Base-by-base conservation (phyloP, 2,797 vertebrate genomes). In the Eleutherodactylus coqui region DNA sequence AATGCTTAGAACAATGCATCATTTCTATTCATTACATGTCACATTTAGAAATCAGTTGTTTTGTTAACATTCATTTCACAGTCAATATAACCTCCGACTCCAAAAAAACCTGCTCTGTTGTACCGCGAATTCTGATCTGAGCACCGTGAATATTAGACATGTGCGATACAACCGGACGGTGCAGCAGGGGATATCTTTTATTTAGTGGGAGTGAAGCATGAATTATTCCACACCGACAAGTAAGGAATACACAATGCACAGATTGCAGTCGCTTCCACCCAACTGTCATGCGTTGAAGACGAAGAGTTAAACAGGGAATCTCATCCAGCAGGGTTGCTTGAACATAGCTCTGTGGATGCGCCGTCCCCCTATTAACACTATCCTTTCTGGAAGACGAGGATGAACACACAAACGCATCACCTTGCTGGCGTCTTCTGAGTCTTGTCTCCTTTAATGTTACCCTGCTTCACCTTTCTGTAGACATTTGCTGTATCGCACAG, bases 251-350 rank as follows among this genome's bases (percentile, higher is more conserved):
- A 72, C 14, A 5, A 55, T 55, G 49, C 55, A 7, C 38, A 70
- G 75, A 38, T 2, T 55, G 21, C 16, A 14, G n/a, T 16, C 32
- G 43, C 67, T 41, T 53, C 67, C 58, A 0, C 32, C 32, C 24
- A 5, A 16, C 5, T 27, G 21, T 41, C 51, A 2, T 72, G 64
- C n/a, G 5, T 2, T 47, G 47, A 43, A 43, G 80, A 16, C 38
- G 27, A 58, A 82, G 49, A 55, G 76, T 78, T 78, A 82, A n/a
- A 82, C 47, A 82, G 49, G 67, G 67, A 67, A 81, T 49, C 47
- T 72, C 47, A 72, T 58, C 17, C n/a, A 58, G n/a, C 80, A 72
- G 45, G 47, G 49, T 10, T 55, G 47, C 49, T 53, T 53, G 55
- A 67, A 29, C 55, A 34, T 29, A 47, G 49, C 79, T 67, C 36